Conservation (phyloP, 2,113 vertebrate species). For the Potamarius usumacintae region DNA sequence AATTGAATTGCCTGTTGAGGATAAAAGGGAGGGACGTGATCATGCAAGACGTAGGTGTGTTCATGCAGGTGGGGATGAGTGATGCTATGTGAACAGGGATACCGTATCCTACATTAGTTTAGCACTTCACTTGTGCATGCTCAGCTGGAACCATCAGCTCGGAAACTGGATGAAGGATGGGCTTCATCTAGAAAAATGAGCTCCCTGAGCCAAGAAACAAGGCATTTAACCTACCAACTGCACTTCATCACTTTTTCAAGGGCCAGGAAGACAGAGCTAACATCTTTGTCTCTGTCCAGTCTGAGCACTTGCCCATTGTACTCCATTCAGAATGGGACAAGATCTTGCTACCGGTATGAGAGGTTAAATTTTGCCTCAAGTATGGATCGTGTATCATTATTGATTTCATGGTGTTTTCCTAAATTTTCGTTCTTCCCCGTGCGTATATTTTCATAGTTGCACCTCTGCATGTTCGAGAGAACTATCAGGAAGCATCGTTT, state of each 20-base stretch:
- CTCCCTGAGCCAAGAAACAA: conserved; percentile 61
- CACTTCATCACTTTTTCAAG: conserved; percentile 58
- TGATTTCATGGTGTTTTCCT: neutral
- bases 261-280: conserved; percentile 37
- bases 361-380: neutral
- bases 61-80: conserved; percentile 51
- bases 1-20: neutral
- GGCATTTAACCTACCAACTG: conserved; percentile 60
- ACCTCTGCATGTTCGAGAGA: neutral
- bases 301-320: conserved; percentile 32
- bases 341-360: neutral
- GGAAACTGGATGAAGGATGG: conserved; percentile 52
- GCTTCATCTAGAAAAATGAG: conserved; percentile 62
- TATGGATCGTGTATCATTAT: neutral
- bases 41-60: neutral
- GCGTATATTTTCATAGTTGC: neutral
- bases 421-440: neutral
- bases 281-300: conserved; percentile 57
- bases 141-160: conserved; percentile 26
- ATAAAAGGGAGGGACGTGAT: conserved; percentile 17
- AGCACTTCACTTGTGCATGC: conserved; percentile 42
- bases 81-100: conserved; percentile 34
- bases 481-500: conserved; percentile 21
- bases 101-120: conserved; percentile 49
- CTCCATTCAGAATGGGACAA: conserved; percentile 23